phyloP scores from a whole-genome alignment of 1,140 invertebrate genomes.

The Campoletis sonorensis region DNA sequence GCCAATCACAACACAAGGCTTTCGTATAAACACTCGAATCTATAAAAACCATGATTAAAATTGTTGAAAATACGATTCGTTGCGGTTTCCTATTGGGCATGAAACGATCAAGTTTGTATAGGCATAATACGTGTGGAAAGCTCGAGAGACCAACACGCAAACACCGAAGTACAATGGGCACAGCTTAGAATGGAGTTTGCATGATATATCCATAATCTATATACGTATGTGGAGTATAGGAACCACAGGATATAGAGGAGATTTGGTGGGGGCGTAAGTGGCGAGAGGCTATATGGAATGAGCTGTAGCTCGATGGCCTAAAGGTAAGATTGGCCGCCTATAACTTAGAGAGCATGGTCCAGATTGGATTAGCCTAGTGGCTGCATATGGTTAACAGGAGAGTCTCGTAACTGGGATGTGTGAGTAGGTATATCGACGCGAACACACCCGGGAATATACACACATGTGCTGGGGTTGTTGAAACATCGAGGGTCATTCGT shows the following conservation, averaged over 20 bases:
- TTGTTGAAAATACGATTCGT: too few species aligned
- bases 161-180: conserved; percentile 8
- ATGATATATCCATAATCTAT: not conserved
- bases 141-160: not conserved
- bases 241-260: not conserved
- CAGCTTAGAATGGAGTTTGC: conserved; percentile 4
- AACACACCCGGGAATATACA: too few species aligned
- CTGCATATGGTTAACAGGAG: conserved; percentile 62
- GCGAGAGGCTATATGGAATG: not conserved
- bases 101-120: not conserved
- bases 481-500: too few species aligned
- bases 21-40: too few species aligned
- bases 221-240: not conserved
- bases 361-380: conserved; percentile 65
- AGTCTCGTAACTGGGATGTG: not conserved
- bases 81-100: not conserved
- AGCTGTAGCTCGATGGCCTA: not conserved
- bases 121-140: not conserved
- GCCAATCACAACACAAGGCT: too few species aligned
- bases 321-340: conserved; percentile 55
- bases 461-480: too few species aligned
- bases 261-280: not conserved
- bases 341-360: conserved; percentile 59
- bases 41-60: too few species aligned
- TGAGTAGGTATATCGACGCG: not conserved